Evolutionary conservation across 2,888 invertebrate genomes (phyloP), one percentile per base, ranked within the genome.

Genomic region (Cryptops parisi): DNA sequence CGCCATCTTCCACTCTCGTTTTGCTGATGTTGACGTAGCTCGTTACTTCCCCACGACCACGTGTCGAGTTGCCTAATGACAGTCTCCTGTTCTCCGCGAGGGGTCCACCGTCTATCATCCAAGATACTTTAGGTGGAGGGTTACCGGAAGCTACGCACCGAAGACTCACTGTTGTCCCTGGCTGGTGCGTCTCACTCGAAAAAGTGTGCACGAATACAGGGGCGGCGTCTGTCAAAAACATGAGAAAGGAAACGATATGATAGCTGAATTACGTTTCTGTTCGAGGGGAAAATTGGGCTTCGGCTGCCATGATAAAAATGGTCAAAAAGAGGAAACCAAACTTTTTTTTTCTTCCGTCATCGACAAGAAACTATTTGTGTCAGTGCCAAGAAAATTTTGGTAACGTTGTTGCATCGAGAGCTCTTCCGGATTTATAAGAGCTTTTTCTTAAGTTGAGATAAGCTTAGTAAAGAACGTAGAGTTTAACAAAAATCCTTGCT

Each of bases 71-170:
- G 2, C 62, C 61, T 25, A 58, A 55, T 27, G 61, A 53, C 47
- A 62, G 57, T 21, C 61, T 58, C 41, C 58, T 57, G 23, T 57
- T 57, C 47, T 59, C 57, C 22, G 59, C 57, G 12, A 62, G 55
- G 44, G 58, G 33, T 3, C 54, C 50, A 24, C 54, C 56, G 39
- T 62, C 62, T 22, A 62, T 52, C 12, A 60, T 58, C 70, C 70
- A 70, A 27, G 61, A 62, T 24, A 70, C 62, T 40, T 57, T 57
- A 2, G 69, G 68, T 3, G 62, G 60, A 2, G 69, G 70, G 57
- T 66, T 69, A 1, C 69, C 69, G 15, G 68, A 64, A 12, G 67
- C 67, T 22, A 62, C 60, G 59, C 70, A 70, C n/a, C 63, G 60
- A 27, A 70, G 55, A n/a, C 65, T 63, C 6, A 66, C 61, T 23